phyloP scores from a whole-genome alignment of 2,113 vertebrate species.

The Brienomyrus brachyistius region DNA sequence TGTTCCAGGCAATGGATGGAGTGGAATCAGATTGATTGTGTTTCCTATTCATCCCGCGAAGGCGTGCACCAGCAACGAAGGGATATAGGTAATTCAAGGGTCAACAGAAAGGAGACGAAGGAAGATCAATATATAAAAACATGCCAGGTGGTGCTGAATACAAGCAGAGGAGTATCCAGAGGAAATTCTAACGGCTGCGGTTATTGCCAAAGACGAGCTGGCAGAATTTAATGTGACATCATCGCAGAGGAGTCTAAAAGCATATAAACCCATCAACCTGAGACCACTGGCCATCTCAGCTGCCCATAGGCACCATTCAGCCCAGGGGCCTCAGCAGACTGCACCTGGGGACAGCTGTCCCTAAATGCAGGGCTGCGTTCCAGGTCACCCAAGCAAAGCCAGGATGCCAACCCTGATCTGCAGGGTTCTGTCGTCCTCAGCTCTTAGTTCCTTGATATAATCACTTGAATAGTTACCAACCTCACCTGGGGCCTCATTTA shows the following conservation, averaged over 20 bases:
- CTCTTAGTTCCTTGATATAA: neutral
- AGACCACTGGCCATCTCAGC: neutral
- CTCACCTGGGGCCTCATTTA: neutral
- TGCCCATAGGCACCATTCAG: neutral
- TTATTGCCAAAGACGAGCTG: neutral
- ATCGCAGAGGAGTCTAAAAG: neutral
- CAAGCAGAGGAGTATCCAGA: neutral
- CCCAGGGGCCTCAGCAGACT: neutral
- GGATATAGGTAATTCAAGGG: constrained; percentile 3
- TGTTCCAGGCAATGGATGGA: neutral
- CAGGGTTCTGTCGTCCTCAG: neutral
- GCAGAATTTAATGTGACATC: neutral
- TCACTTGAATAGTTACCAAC: neutral
- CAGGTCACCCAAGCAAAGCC: neutral
- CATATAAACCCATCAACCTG: neutral
- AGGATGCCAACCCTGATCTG: neutral
- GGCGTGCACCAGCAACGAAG: neutral
- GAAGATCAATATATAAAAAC: constrained; percentile 4
- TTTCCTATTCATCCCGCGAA: neutral
- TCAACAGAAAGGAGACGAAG: neutral
- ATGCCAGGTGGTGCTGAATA: neutral
- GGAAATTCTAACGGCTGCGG: neutral
- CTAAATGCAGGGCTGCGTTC: neutral
- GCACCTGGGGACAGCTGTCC: neutral
- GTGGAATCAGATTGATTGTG: neutral